Evolutionary conservation across 2,797 vertebrate species (phyloP).

Genomic region (Lycodopsis pacificus): DNA sequence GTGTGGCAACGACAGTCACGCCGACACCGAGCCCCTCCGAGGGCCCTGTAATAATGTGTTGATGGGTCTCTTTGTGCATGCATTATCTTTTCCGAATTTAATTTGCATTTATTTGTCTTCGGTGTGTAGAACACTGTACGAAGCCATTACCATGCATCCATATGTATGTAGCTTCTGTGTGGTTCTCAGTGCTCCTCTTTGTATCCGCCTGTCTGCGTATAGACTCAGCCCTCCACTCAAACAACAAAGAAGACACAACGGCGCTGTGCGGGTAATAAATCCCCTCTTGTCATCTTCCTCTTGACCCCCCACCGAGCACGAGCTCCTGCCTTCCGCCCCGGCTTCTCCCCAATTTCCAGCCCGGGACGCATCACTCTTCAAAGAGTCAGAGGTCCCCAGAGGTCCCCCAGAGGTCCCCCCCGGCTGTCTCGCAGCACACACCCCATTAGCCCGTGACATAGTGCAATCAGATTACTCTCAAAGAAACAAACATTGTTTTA

Average conservation of each 20-base stretch:
- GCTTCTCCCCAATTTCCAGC: slow-evolving; percentile 6
- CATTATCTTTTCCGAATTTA: slow-evolving; percentile 49
- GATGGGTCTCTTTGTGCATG: slow-evolving; percentile 53
- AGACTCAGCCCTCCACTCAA: slow-evolving; percentile 12
- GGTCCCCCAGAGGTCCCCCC: not conserved
- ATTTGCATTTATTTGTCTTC: slow-evolving; percentile 65
- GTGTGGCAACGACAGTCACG: slow-evolving; percentile 45
- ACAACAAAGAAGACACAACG: slow-evolving; percentile 39
- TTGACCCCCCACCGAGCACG: slow-evolving; percentile 33
- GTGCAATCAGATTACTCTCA: slow-evolving; percentile 31
- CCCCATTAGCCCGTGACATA: slow-evolving; percentile 29
- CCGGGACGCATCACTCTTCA: slow-evolving; percentile 33
- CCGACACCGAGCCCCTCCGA: slow-evolving; percentile 38
- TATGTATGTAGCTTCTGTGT: slow-evolving; percentile 40
- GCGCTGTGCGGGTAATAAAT: slow-evolving; percentile 36
- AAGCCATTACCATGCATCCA: slow-evolving; percentile 55
- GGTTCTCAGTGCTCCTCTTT: slow-evolving; percentile 17
- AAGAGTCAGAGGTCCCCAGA: slow-evolving; percentile 20
- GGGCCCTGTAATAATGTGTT: slow-evolving; percentile 25
- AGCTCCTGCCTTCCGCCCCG: not conserved
- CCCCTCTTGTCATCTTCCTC: slow-evolving; percentile 47
- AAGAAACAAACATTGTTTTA: slow-evolving; percentile 16
- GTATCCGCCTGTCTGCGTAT: not conserved
- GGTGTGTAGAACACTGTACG: slow-evolving; percentile 18
- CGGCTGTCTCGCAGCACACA: slow-evolving; percentile 15